Evolutionary conservation across 2,888 invertebrate genomes (phyloP).

Genomic region (Nomada fucata): DNA sequence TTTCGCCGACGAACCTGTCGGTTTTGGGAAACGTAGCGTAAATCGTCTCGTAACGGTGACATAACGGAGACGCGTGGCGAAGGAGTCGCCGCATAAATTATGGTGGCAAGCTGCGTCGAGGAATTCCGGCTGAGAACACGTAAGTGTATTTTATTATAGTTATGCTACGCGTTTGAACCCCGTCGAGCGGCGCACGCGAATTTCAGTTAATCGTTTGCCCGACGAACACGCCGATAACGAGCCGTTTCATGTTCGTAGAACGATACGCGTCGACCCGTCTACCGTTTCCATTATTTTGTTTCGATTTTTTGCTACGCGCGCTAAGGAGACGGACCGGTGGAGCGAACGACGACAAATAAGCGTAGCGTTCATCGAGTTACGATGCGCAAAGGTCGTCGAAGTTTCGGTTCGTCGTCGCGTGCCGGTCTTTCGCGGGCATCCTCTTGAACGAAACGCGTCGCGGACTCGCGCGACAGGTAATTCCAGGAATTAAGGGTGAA

Average conservation of each 20-base stretch:
- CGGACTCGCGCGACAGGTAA: not conserved
- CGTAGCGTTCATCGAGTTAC: not conserved
- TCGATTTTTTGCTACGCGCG: not conserved
- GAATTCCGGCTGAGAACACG: conserved; percentile 28
- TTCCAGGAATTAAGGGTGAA: not conserved
- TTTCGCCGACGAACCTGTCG: not conserved
- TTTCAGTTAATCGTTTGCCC: conserved; percentile 16
- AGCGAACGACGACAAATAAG: not conserved
- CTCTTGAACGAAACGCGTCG: not conserved
- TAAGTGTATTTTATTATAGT: conserved; percentile 26
- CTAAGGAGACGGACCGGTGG: too few relatives aligned
- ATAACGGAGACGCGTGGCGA: conserved; percentile 26
- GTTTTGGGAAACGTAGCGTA: not conserved
- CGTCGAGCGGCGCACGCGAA: not conserved
- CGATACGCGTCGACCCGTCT: too few relatives aligned
- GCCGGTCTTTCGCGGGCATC: not conserved
- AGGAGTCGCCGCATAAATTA: conserved; percentile 36
- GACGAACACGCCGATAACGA: not conserved
- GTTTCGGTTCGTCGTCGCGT: not conserved
- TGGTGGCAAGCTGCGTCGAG: conserved; percentile 18
- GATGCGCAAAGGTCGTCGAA: not conserved
- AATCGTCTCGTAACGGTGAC: conserved; percentile 14
- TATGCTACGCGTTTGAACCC: conserved; percentile 13
- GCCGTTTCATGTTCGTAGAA: not conserved
- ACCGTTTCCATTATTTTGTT: too few relatives aligned